Conservation (phyloP, 2,113 vertebrate species). For the Hirundichthys speculiger region DNA sequence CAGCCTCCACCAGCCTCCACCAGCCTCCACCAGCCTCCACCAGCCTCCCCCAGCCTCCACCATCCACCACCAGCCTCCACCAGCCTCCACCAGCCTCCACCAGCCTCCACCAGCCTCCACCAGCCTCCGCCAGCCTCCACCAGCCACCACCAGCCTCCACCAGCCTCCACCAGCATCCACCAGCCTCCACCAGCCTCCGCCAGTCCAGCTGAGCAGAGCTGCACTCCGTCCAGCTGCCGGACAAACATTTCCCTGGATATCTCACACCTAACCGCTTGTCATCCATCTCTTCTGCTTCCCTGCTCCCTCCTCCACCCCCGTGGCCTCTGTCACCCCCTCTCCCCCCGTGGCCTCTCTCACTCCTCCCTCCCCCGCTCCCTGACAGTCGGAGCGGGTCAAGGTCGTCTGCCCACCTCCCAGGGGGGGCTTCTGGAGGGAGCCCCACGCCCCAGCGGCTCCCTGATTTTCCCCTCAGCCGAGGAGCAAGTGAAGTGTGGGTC, state of each 20-base stretch:
- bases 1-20: too few relatives aligned
- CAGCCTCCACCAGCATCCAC: too few relatives aligned
- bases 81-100: too few relatives aligned
- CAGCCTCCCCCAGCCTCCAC: too few relatives aligned
- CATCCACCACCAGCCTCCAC: too few relatives aligned
- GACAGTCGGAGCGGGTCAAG: slow-evolving; percentile 71
- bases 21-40: too few relatives aligned
- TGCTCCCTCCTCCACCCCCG: slow-evolving; percentile 25
- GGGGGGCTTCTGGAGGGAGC: too few relatives aligned
- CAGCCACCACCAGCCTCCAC: too few relatives aligned
- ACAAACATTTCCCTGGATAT: slow-evolving; percentile 70
- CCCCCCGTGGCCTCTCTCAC: slow-evolving; percentile 49
- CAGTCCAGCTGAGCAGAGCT: too few relatives aligned
- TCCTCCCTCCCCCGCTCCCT: slow-evolving; percentile 58
- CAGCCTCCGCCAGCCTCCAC: too few relatives aligned
- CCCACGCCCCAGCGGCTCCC: slow-evolving; percentile 72
- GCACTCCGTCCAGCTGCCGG: slow-evolving; percentile 51
- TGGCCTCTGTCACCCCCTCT: slow-evolving; percentile 55
- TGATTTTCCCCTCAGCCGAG: slow-evolving; percentile 74
- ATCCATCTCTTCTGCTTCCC: slow-evolving; percentile 39
- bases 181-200: too few relatives aligned
- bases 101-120: too few relatives aligned
- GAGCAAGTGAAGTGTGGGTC: slow-evolving; percentile 58
- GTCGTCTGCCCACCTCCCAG: slow-evolving; percentile 56
- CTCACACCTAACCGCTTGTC: slow-evolving; percentile 72